Conservation (phyloP, 2,797 vertebrate species). For the Graptemys geographica region DNA sequence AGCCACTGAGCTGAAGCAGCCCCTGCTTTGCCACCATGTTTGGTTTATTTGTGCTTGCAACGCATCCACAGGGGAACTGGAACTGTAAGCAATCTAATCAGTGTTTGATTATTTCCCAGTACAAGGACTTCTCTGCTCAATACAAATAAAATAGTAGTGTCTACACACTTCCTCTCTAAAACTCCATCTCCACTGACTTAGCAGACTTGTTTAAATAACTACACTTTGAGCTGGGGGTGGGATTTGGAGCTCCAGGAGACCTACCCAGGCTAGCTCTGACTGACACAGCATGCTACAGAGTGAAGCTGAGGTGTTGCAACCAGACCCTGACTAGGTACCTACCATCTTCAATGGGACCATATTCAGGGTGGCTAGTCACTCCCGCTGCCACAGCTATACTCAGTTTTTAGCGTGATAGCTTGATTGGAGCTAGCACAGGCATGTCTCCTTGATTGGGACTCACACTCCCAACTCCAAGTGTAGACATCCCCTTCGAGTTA, state of each 20-base stretch:
- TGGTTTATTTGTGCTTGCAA: background rate
- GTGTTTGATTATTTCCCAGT: background rate
- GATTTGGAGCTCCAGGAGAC: no score
- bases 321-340: no score
- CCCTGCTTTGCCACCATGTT: background rate
- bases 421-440: no score
- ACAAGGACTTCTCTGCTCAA: background rate
- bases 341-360: no score
- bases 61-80: background rate
- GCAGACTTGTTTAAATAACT: background rate
- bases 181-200: background rate
- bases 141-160: background rate
- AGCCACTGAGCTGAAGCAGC: background rate
- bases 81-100: background rate
- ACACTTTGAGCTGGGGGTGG: no score
- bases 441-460: no score
- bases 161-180: no score
- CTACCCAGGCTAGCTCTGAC: no score
- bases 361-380: no score
- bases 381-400: no score
- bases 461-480: no score
- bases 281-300: background rate
- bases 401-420: no score
- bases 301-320: background rate
- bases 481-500: background rate